These are phyloP conservation scores for Tridacna gigas DNA, from an alignment of 2,888 invertebrate genomes.

Conservation along the genomic window DNA sequence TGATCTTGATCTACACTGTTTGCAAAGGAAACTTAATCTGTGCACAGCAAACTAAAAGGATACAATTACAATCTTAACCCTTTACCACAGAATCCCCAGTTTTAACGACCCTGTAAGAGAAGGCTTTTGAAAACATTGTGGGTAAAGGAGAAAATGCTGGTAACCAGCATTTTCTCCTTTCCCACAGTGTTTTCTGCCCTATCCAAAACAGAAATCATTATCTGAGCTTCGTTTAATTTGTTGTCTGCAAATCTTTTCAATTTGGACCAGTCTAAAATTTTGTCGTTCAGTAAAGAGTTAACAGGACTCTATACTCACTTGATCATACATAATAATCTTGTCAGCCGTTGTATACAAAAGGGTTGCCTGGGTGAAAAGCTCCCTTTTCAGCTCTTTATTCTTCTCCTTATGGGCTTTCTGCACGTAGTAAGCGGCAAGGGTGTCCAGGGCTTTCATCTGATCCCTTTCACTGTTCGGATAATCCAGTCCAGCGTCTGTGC, in stretches of 20 bases:
- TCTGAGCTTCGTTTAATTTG: too few species aligned
- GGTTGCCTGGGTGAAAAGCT: conserved; percentile 96
- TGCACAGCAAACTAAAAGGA: too few species aligned
- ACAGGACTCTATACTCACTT: conserved; percentile 90
- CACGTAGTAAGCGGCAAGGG: conserved; percentile 99
- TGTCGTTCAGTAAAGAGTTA: too few species aligned
- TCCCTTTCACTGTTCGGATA: conserved; percentile 94
- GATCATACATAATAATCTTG: conserved; percentile 99
- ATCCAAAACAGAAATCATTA: too few species aligned
- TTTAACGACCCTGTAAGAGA: too few species aligned
- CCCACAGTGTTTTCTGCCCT: too few species aligned
- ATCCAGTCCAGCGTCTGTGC: conserved; percentile 85
- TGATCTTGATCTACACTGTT: too few species aligned
- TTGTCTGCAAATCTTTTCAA: too few species aligned
- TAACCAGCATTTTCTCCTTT: neutral
- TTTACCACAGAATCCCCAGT: too few species aligned
- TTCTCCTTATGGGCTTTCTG: conserved; percentile 94
- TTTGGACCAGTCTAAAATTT: too few species aligned
- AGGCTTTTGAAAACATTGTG: neutral
- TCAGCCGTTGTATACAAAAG: conserved; percentile 99
- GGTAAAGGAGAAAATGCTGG: neutral
- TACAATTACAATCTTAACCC: too few species aligned
- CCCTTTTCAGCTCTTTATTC: conserved; percentile 95
- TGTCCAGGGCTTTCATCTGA: conserved; percentile 98
- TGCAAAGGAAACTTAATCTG: too few species aligned